phyloP scores from a whole-genome alignment of 2,113 vertebrate species.

The Paramormyrops kingsleyae region DNA sequence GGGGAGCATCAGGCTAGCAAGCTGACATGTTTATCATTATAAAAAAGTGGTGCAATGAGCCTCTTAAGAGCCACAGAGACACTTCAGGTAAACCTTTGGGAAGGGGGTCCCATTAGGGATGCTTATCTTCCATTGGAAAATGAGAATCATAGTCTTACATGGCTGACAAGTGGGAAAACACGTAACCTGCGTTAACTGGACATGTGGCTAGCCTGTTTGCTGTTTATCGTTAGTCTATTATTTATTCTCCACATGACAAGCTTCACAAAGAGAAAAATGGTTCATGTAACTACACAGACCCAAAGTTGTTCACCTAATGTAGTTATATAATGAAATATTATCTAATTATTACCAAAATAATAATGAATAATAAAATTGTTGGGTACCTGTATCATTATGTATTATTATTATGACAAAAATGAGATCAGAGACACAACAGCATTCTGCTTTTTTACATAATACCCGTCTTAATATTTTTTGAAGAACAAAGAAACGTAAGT shows the following conservation, averaged over 20 bases:
- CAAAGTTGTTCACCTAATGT: neutral
- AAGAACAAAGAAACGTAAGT: neutral
- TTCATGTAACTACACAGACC: neutral
- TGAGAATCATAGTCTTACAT: neutral
- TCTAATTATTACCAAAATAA: neutral
- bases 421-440: neutral
- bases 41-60: neutral
- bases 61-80: neutral
- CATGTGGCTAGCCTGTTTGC: neutral
- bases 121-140: neutral
- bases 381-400: neutral
- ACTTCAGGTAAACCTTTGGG: neutral
- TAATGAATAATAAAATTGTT: neutral
- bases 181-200: neutral
- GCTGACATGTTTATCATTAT: slow-evolving; percentile 10
- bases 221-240: neutral
- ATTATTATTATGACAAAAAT: neutral
- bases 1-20: neutral
- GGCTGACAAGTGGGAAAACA: neutral
- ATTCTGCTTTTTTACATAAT: neutral
- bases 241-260: neutral
- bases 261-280: neutral
- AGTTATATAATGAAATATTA: neutral
- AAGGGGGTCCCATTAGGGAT: neutral
- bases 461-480: neutral